phyloP scores from a whole-genome alignment of 2,888 invertebrate genomes.

The Pedicia rivosa region DNA sequence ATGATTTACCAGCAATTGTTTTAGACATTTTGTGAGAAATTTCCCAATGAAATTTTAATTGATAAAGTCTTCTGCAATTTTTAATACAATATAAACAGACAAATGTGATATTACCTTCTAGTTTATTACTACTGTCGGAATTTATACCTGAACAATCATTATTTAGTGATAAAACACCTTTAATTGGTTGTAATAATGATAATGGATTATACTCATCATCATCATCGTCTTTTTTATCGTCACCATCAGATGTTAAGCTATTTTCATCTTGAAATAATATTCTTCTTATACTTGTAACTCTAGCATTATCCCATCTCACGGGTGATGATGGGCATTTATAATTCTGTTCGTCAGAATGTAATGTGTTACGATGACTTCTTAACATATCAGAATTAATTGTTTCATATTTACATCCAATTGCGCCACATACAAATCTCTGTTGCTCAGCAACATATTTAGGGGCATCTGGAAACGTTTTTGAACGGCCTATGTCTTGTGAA shows the following conservation, averaged over 20 bases:
- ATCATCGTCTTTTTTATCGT: background rate
- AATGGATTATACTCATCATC: background rate
- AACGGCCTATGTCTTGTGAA: constrained; percentile 25
- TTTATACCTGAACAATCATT: too few relatives aligned
- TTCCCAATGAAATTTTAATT: too few relatives aligned
- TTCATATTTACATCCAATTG: constrained; percentile 49
- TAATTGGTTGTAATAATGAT: background rate
- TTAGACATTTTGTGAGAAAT: too few relatives aligned
- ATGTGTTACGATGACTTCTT: constrained; percentile 51
- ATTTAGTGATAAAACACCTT: too few relatives aligned
- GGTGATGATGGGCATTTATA: constrained; percentile 49
- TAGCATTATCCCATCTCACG: constrained; percentile 37
- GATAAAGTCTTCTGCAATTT: background rate
- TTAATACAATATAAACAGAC: background rate
- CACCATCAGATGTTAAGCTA: background rate
- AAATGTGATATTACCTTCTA: background rate
- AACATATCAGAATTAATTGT: constrained; percentile 56
- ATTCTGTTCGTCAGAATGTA: constrained; percentile 43
- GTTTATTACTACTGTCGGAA: too few relatives aligned
- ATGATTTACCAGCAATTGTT: too few relatives aligned
- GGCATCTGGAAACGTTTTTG: constrained; percentile 20
- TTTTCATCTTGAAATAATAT: constrained; percentile 38
- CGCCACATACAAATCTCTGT: constrained; percentile 54
- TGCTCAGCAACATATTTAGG: constrained; percentile 38
- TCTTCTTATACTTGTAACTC: constrained; percentile 41